Evolutionary conservation across 2,888 invertebrate species (phyloP), one percentile per base, ranked within the genome.

Genomic region (Xanthia icteritia): DNA sequence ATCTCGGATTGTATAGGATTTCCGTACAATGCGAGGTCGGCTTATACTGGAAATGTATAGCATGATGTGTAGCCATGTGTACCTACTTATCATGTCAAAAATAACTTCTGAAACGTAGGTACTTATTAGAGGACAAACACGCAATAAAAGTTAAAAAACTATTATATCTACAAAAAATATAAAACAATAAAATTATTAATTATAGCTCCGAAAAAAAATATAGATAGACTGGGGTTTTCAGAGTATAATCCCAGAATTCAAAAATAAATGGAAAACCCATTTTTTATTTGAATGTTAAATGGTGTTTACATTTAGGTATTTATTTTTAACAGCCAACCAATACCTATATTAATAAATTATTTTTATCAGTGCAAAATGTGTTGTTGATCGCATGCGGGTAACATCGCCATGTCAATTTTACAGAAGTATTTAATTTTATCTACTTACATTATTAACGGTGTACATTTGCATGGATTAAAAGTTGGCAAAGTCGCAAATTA

Each of bases 331-430:
- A 72, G 36, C 15, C 8, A 75, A 20, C 0, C 48, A 48, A n/a
- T n/a, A 39, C 15, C 4, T 23, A 11, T 48, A 51, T n/a, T 45
- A 39, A 63, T 81, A 51, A 61, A 76, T 70, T 13, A 48, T 13
- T 61, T 5, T 56, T 64, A 74, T 75, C 70, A 36, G 15, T 58
- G 15, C 20, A 11, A 81, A 63, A 51, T 80, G 23, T 27, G n/a
- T 66, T 45, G 51, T 39, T 23, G 1, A 31, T 45, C 9, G 81
- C 66, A 11, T 82, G 83, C 71, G 58, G 83, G 71, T 67, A 45
- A 58, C 54, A 67, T 56, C 20, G n/a, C 27, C 11, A 56, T 48
- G n/a, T 9, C 2, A n/a, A 67, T 77, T 73, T 63, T 17, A 54
- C 20, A 42, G 23, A 54, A 56, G 45, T 61, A 69, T 48, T 61